These are phyloP conservation scores for Xestia c-nigrum DNA, from an alignment of 2,888 invertebrate species.

Conservation along the genomic window DNA sequence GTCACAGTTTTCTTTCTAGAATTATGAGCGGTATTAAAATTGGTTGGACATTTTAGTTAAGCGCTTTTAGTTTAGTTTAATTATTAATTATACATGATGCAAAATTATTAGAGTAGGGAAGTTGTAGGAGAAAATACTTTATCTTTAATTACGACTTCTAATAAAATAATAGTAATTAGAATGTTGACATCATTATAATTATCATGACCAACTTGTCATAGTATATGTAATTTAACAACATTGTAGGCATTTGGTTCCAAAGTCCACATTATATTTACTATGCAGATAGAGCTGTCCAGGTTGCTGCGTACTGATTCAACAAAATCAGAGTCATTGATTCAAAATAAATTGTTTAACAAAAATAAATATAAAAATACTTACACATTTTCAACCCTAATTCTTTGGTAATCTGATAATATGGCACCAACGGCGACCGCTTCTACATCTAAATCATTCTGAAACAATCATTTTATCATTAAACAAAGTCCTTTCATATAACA, in stretches of 20 bases:
- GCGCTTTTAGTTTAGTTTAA: not conserved
- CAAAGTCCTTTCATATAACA: slow-evolving; percentile 20
- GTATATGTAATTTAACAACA: slow-evolving; percentile 11
- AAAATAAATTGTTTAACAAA: not conserved
- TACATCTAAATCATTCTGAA: slow-evolving; percentile 93
- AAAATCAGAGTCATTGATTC: no score
- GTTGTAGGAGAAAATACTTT: rapidly evolving
- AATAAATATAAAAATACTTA: slow-evolving; percentile 89
- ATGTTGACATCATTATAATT: not conserved
- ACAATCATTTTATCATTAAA: slow-evolving; percentile 65
- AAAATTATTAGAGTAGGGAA: not conserved
- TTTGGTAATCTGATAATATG: slow-evolving; percentile 99
- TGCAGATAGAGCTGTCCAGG: not conserved
- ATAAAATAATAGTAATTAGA: not conserved
- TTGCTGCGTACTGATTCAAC: not conserved
- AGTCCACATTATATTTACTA: slow-evolving; percentile 17
- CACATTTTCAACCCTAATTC: slow-evolving; percentile 99
- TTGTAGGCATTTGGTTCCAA: not conserved
- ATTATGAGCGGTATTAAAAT: no score
- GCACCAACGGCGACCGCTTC: slow-evolving; percentile 99
- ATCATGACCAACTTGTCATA: not conserved
- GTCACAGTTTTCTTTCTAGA: no score
- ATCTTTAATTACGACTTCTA: not conserved
- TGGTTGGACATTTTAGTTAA: no score
- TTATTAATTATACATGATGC: not conserved